Conservation (phyloP, 1,140 invertebrate genomes). For the Eubasilissa regina region DNA sequence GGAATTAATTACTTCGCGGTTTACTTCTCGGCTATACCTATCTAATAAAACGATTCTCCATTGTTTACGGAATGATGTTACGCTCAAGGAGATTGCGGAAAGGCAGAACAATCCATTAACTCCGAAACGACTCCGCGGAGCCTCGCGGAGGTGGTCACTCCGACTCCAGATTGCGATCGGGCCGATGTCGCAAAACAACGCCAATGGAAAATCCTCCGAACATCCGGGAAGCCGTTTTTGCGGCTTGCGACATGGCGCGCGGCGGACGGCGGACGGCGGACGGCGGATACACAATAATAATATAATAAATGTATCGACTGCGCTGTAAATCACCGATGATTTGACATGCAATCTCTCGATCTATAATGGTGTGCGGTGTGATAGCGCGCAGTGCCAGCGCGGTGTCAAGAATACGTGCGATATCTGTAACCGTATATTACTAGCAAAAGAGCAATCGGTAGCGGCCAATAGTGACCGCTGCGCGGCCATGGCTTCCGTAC, state of each 20-base stretch:
- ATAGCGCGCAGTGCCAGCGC: no score
- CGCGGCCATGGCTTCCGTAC: no score
- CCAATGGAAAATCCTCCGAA: not conserved
- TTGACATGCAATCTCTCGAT: not conserved
- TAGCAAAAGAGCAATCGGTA: no score
- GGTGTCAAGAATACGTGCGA: no score
- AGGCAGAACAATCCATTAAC: not conserved
- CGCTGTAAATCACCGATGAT: constrained; percentile 22
- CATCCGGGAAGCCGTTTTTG: constrained; percentile 23
- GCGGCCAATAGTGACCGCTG: no score
- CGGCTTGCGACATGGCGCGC: not conserved
- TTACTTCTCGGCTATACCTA: no score
- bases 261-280: not conserved
- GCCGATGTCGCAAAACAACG: constrained; percentile 10
- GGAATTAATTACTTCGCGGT: no score
- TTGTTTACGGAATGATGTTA: no score
- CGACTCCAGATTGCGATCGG: constrained; percentile 1
- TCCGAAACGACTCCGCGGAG: not conserved
- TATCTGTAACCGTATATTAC: no score
- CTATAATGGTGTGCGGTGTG: not conserved
- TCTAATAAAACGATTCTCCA: no score
- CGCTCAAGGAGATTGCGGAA: not conserved
- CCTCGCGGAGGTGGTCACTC: constrained; percentile 7
- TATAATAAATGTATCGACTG: not conserved
- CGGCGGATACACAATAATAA: constrained; percentile 6